phyloP scores from a whole-genome alignment of 2,888 invertebrate species.

The Acronicta leporina region DNA sequence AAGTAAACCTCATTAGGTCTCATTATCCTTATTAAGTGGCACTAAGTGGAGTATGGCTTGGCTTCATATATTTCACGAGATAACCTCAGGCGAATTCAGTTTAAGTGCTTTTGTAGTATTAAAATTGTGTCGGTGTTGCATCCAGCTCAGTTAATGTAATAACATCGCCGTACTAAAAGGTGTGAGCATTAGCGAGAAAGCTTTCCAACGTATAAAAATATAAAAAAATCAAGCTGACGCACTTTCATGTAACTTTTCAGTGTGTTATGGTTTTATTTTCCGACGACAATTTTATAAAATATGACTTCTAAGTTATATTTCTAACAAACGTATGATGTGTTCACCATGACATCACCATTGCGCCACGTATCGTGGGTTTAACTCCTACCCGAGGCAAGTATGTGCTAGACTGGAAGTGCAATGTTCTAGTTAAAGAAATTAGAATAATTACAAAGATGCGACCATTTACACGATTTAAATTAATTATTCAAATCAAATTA shows the following conservation, averaged over 20 bases:
- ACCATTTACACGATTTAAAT: too few species aligned
- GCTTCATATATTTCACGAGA: conserved; percentile 11
- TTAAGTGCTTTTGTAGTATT: conserved; percentile 46
- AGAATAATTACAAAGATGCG: too few species aligned
- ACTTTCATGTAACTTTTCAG: conserved; percentile 49
- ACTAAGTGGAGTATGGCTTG: background rate
- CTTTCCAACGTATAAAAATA: conserved; percentile 53
- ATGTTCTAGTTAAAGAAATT: too few species aligned
- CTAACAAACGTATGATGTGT: too few species aligned
- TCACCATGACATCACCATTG: too few species aligned
- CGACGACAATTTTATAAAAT: too few species aligned
- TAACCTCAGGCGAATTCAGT: conserved; percentile 27
- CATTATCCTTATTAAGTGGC: conserved; percentile 19
- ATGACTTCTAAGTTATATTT: too few species aligned
- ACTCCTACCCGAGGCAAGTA: too few species aligned
- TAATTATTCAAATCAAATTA: too few species aligned
- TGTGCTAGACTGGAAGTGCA: too few species aligned
- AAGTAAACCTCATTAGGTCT: conserved; percentile 16
- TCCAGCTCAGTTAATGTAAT: conserved; percentile 51
- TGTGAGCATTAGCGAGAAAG: conserved; percentile 59
- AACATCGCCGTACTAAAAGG: conserved; percentile 47
- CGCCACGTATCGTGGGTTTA: too few species aligned
- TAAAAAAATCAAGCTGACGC: conserved; percentile 39
- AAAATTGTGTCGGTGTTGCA: conserved; percentile 48
- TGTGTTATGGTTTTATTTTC: background rate